These are phyloP conservation scores for Cephus rjabovi DNA, from an alignment of 2,888 invertebrate genomes.

Conservation along the genomic window DNA sequence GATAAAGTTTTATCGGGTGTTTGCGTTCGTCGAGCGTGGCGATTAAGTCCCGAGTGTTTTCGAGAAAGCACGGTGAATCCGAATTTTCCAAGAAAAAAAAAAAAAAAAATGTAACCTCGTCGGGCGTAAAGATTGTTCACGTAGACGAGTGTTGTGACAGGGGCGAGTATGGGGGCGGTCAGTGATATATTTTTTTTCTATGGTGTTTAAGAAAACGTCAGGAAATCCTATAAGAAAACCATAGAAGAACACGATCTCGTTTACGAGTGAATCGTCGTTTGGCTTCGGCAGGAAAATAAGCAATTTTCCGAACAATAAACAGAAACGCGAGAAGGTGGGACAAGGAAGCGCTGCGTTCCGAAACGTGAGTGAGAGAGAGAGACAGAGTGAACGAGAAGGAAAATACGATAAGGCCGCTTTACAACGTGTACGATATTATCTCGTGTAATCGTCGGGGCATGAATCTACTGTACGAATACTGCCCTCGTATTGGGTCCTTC, in stretches of 20 bases:
- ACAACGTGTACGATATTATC: constrained; percentile 50
- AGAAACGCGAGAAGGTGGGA: background rate
- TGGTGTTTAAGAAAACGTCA: background rate
- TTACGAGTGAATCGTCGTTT: background rate
- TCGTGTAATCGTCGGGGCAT: constrained; percentile 40
- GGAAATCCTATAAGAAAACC: background rate
- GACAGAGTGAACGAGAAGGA: background rate
- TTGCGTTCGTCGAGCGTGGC: constrained; percentile 28
- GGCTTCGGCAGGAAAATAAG: background rate
- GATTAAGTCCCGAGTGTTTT: background rate
- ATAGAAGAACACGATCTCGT: background rate
- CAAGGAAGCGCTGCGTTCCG: background rate
- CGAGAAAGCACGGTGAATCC: constrained; percentile 3
- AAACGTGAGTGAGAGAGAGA: background rate
- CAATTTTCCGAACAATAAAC: background rate
- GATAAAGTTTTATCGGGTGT: constrained; percentile 49
- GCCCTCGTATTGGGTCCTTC: background rate
- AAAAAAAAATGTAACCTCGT: background rate
- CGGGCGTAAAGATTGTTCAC: background rate
- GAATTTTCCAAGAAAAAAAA: background rate
- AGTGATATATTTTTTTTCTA: background rate
- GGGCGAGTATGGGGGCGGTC: background rate
- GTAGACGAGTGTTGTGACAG: background rate
- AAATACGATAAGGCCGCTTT: constrained; percentile 41
- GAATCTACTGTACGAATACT: constrained; percentile 3